Evolutionary conservation across 2,113 vertebrate genomes (phyloP).

Genomic region (Bos indicus): DNA sequence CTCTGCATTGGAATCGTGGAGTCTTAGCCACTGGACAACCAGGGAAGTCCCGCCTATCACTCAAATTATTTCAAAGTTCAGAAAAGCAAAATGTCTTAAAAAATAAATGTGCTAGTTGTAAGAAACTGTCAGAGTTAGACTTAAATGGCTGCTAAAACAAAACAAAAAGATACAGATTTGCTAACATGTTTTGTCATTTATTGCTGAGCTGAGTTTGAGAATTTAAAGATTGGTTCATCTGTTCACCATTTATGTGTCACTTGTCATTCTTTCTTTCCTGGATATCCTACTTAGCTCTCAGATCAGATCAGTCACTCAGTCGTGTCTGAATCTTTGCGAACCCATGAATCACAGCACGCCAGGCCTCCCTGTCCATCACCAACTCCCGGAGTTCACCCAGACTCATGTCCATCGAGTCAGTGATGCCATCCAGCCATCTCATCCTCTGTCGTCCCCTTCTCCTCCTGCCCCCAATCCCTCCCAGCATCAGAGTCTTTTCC

Average conservation of each 20-base stretch:
- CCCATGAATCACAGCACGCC: too few species aligned
- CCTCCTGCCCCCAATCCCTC: too few species aligned
- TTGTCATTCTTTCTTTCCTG: slow-evolving; percentile 14
- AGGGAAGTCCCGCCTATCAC: background rate
- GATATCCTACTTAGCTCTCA: background rate
- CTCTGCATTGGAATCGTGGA: background rate
- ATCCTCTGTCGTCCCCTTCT: too few species aligned
- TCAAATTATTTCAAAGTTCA: slow-evolving; percentile 30
- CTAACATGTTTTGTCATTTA: background rate
- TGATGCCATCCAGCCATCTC: too few species aligned
- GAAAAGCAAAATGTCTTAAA: slow-evolving; percentile 4
- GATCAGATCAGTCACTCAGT: too few species aligned
- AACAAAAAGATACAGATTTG: background rate
- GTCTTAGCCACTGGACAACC: background rate
- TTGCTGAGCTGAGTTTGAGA: background rate
- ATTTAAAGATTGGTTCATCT: background rate
- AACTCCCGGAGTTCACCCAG: too few species aligned
- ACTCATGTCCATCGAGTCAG: too few species aligned
- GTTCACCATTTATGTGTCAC: background rate
- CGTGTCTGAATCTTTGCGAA: too few species aligned
- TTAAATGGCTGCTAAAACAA: background rate
- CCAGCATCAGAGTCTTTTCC: too few species aligned
- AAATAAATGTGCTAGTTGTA: background rate
- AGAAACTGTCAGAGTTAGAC: background rate
- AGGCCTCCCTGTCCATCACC: too few species aligned